These are phyloP conservation scores for Thalpophila matura DNA, from an alignment of 2,888 invertebrate species.

Conservation along the genomic window DNA sequence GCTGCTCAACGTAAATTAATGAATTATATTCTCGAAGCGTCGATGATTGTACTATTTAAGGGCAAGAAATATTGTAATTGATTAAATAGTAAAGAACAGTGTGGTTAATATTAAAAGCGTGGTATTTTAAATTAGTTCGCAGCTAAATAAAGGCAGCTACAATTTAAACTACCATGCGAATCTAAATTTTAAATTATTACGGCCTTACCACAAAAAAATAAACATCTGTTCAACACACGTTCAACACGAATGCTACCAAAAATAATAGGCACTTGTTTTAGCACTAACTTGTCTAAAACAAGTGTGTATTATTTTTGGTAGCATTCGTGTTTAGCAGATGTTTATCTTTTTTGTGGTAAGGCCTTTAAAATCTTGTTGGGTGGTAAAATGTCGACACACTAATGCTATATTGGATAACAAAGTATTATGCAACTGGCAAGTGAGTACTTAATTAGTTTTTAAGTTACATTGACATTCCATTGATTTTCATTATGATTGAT, in stretches of 20 bases:
- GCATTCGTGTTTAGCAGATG: too few species aligned
- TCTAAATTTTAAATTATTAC: conserved; percentile 46
- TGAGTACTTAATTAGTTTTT: conserved; percentile 69
- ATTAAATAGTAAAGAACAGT: conserved; percentile 54
- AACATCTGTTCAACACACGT: too few species aligned
- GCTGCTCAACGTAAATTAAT: conserved; percentile 46
- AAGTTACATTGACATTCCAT: conserved; percentile 70
- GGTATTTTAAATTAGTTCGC: conserved; percentile 39
- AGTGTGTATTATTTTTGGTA: too few species aligned
- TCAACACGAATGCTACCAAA: too few species aligned
- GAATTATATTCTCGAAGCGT: conserved; percentile 27
- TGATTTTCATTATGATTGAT: conserved; percentile 60
- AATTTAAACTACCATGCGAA: conserved; percentile 43
- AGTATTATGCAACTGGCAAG: conserved; percentile 50
- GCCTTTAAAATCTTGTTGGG: conserved; percentile 61
- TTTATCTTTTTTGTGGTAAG: too few species aligned
- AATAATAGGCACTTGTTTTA: too few species aligned
- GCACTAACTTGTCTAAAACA: too few species aligned
- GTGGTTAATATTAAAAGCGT: conserved; percentile 39
- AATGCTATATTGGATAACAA: conserved; percentile 65
- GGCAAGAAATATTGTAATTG: conserved; percentile 21
- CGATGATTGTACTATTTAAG: conserved; percentile 19
- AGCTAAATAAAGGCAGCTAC: conserved; percentile 9
- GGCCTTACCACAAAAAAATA: too few species aligned
- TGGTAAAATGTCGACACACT: conserved; percentile 67